Base-by-base conservation (phyloP, 2,113 vertebrate genomes). In the Crotalus tigris region DNA sequence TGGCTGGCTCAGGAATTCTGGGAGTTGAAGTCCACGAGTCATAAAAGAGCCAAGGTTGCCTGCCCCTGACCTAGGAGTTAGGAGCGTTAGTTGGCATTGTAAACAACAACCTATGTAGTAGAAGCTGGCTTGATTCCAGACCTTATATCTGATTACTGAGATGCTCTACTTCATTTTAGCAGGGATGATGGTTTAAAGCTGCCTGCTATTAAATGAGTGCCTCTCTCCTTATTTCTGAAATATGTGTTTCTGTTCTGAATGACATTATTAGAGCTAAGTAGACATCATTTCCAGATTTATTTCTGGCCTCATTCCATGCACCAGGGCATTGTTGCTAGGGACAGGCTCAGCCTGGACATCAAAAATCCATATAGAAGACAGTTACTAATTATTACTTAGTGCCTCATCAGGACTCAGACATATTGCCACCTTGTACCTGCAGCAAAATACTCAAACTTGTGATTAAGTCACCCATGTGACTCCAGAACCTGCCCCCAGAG, bases 131-230 rank as follows among this genome's bases (percentile, higher is more conserved):
- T 39, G 4, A 59, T 21, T 53, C 58, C 5, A 0, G 4, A 0
- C 51, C 2, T 1, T 2, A 5, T 55, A 4, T 87, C 44, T 39
- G 26, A 33, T 39, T 53, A 15, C 44, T 11, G 0, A 39, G 19
- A 6, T 0, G 33, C 19, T 1, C 92, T 53, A 8, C 24, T 0
- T 5, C 53, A 0, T 0, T 61, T 3, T 17, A 0, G 0, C 2
- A 1, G 0, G 0, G 15, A 54, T 23, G 0, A 19, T 5, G 0
- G 17, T 0, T 87, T 90, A 24, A 69, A 59, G 85, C 0, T 91
- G 93, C 54, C 0, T 64, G 0, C 10, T 0, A 10, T 0, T 0
- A 88, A 1, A 6, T 15, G 0, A 17, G 1, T 1, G 0, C 0
- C 23, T 0, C 1, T 13, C 46, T 5, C 54, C 15, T 81, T 46